These are phyloP conservation scores for Drosophila tripunctata DNA, from an alignment of 2,888 invertebrate species.

Conservation along the genomic window DNA sequence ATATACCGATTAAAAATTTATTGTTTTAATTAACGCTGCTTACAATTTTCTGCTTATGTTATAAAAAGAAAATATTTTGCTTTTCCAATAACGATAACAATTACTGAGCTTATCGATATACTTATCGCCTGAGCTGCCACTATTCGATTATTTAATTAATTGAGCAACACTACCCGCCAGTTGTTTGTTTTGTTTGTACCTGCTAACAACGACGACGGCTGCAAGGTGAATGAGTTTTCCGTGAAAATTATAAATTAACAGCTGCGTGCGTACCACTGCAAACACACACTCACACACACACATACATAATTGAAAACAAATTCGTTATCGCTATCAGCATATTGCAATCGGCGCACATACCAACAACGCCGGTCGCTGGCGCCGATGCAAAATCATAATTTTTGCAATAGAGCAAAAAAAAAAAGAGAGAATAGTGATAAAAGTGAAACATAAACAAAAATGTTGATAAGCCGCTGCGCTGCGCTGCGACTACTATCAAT, in stretches of 20 bases:
- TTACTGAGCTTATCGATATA: background rate
- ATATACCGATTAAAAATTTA: background rate
- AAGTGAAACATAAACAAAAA: constrained; percentile 73
- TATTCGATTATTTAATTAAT: constrained; percentile 1
- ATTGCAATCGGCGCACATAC: constrained; percentile 38
- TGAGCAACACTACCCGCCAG: constrained; percentile 53
- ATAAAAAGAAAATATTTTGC: too few species aligned
- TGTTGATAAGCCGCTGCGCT: constrained; percentile 58
- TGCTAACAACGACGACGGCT: constrained; percentile 59
- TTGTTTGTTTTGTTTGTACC: constrained; percentile 70
- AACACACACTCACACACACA: constrained; percentile 1
- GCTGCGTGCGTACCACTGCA: constrained; percentile 44
- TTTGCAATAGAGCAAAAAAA: constrained; percentile 50
- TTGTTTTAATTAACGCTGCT: background rate
- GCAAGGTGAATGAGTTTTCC: constrained; percentile 62
- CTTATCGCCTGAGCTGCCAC: background rate
- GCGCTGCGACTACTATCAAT: constrained; percentile 55
- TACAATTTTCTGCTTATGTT: too few species aligned
- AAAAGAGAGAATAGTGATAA: constrained; percentile 57
- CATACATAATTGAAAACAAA: constrained; percentile 6
- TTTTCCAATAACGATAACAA: background rate
- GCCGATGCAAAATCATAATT: constrained; percentile 44
- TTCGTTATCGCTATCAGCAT: constrained; percentile 45
- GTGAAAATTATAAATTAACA: constrained; percentile 41
- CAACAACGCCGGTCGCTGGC: background rate